Evolutionary conservation across 2,797 vertebrate species (phyloP).

Genomic region (Pagetopsis macropterus): DNA sequence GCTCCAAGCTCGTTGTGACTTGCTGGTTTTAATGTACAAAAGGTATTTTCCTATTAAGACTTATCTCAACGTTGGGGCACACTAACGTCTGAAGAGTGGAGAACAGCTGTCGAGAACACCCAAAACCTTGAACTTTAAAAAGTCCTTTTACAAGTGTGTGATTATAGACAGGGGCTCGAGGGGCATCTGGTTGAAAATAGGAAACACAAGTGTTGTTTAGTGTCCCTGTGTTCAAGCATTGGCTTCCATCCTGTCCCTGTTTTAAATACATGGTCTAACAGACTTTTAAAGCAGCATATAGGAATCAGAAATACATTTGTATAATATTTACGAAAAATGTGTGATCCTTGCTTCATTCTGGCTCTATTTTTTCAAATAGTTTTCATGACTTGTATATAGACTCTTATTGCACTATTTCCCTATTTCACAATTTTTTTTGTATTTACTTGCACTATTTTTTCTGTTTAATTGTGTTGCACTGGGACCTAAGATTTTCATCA

Average conservation of each 20-base stretch:
- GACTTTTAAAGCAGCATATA: conserved; percentile 1
- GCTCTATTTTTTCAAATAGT: too few relatives aligned
- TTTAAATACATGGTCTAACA: conserved; percentile 10
- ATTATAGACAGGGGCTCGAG: conserved; percentile 62
- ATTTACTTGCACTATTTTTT: too few relatives aligned
- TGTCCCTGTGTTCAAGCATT: conserved; percentile 37
- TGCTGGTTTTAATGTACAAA: conserved; percentile 35
- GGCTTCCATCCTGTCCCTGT: conserved; percentile 3
- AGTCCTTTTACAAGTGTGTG: conserved; percentile 70
- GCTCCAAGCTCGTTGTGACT: conserved; percentile 28
- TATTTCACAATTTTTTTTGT: too few relatives aligned
- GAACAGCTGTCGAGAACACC: conserved; percentile 71
- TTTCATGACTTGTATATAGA: too few relatives aligned
- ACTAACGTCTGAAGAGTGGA: conserved; percentile 35
- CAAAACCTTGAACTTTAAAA: conserved; percentile 66
- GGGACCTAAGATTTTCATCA: too few relatives aligned
- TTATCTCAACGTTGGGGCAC: conserved; percentile 37
- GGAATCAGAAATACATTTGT: background rate
- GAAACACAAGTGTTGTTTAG: conserved; percentile 41
- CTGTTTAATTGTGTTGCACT: background rate
- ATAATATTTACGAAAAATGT: background rate
- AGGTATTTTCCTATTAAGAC: conserved; percentile 46
- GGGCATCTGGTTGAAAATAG: conserved; percentile 70
- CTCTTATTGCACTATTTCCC: too few relatives aligned
- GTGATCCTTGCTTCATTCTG: background rate